Evolutionary conservation across 2,888 invertebrate species (phyloP).

Genomic region (Drosophila neonasuta): DNA sequence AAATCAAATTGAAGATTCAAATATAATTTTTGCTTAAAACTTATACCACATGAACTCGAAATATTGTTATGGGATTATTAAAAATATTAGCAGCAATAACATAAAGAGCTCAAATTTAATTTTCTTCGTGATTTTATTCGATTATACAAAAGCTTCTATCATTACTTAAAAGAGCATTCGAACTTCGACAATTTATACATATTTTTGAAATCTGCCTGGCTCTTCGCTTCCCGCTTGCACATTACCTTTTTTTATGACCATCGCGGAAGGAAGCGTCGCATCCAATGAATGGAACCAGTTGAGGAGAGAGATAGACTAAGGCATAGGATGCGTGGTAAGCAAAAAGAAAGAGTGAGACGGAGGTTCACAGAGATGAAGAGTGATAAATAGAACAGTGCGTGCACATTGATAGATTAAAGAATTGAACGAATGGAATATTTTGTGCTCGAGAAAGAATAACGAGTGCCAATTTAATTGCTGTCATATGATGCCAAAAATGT

Average conservation of each 20-base stretch:
- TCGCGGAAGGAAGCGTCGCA: conserved; percentile 64
- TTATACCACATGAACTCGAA: too few species aligned
- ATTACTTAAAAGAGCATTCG: not conserved
- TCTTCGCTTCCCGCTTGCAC: conserved; percentile 11
- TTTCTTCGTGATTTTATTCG: too few species aligned
- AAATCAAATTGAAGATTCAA: too few species aligned
- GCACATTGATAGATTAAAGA: conserved; percentile 64
- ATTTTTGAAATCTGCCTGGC: not conserved
- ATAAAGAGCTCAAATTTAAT: too few species aligned
- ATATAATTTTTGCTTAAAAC: too few species aligned
- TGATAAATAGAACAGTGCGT: conserved; percentile 10
- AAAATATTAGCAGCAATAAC: too few species aligned
- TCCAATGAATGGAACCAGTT: conserved; percentile 60
- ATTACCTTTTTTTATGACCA: conserved; percentile 53
- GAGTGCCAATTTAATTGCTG: conserved; percentile 40
- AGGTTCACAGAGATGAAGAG: conserved; percentile 11
- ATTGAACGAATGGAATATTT: conserved; percentile 47
- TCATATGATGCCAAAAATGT: conserved; percentile 45
- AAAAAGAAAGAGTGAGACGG: conserved; percentile 1
- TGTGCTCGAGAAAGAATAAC: conserved; percentile 11
- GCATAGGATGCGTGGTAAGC: not conserved
- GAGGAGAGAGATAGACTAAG: conserved; percentile 6
- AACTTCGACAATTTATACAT: not conserved
- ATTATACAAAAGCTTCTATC: too few species aligned
- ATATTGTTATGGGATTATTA: too few species aligned